Base-by-base conservation (phyloP, 2,888 invertebrate genomes). In the Dynastes hyllus region DNA sequence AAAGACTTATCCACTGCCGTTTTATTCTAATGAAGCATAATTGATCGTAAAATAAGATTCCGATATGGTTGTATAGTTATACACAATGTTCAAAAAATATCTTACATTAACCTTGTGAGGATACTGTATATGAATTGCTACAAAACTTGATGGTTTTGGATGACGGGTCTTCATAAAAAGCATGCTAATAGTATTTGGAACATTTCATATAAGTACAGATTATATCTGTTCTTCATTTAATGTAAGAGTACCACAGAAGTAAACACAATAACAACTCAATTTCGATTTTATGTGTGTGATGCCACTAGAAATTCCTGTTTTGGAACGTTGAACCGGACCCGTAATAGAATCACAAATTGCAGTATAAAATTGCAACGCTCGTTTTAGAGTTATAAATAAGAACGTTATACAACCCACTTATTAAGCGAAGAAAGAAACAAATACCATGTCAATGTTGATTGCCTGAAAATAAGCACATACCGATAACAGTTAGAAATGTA, bases 331-430 rank as follows among this genome's bases (percentile, higher is more conserved):
- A 63, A 63, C 63, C 63, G 63, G 27, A 63, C 29, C 16, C 22
- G 22, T 27, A 61, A 22, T 61, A 61, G 9, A 9, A 61, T 61
- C 32, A 32, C 32, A 55, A n/a, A 55, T 45, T 55, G 13, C n/a
- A 16, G 55, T 16, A 6, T 55, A 8, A 6, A 55, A 55, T 55
- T 22, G 63, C 29, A 5, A 5, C 8, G 3, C 27, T 58, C n/a
- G 55, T 22, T 1, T n/a, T 58, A 2, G 2, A 29, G 50, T 51
- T 69, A 69, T 53, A 69, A 51, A 69, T 69, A 69, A 27, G 51
- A 69, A 45, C 51, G 22, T 58, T 51, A 22, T 69, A 22, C 69
- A 51, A n/a, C 13, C 50, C 51, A 69, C 50, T 69, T 69, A 53
- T 11, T 29, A 51, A 51, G 40, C 8, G 51, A 50, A 69, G 69